A percentile compares a stretch with the other conserved stretches of the same genome.
These are phyloP conservation scores for Nomada goodeniana DNA, from an alignment of 2,888 invertebrate species.

Conservation along the genomic window DNA sequence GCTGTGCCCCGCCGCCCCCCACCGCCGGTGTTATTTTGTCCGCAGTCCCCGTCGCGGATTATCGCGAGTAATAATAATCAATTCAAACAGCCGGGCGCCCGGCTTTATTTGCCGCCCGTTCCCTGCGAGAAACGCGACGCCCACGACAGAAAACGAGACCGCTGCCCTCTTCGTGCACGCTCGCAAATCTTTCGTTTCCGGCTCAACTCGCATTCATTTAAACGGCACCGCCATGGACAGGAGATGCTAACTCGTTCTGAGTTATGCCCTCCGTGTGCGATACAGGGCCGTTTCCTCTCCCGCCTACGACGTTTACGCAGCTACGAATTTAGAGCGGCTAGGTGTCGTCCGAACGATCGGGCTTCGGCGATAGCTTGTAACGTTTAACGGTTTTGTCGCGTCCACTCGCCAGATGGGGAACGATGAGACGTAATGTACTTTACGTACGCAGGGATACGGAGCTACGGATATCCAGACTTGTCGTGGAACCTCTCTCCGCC, in stretches of 20 bases:
- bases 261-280: slow-evolving; percentile 17
- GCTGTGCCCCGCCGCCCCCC: not conserved
- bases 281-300: slow-evolving; percentile 5
- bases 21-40: slow-evolving; percentile 22
- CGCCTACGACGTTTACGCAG: not conserved
- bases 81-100: slow-evolving; percentile 37
- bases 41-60: slow-evolving; percentile 41
- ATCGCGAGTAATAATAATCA: slow-evolving; percentile 67
- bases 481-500: no score
- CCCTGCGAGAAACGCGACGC: slow-evolving; percentile 23
- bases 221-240: slow-evolving; percentile 23
- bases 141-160: slow-evolving; percentile 43
- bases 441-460: no score
- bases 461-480: no score
- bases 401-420: not conserved
- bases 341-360: not conserved
- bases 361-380: not conserved
- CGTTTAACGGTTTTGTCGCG: not conserved
- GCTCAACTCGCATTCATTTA: slow-evolving; percentile 51
- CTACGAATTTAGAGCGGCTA: slow-evolving; percentile 10
- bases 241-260: slow-evolving; percentile 36
- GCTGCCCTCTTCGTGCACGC: slow-evolving; percentile 5
- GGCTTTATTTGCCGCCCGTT: slow-evolving; percentile 7
- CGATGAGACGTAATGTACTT: not conserved
- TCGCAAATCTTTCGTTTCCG: slow-evolving; percentile 71